These are phyloP conservation scores for Pomatorhinus ruficollis DNA, from an alignment of 2,113 vertebrate genomes.

Conservation along the genomic window DNA sequence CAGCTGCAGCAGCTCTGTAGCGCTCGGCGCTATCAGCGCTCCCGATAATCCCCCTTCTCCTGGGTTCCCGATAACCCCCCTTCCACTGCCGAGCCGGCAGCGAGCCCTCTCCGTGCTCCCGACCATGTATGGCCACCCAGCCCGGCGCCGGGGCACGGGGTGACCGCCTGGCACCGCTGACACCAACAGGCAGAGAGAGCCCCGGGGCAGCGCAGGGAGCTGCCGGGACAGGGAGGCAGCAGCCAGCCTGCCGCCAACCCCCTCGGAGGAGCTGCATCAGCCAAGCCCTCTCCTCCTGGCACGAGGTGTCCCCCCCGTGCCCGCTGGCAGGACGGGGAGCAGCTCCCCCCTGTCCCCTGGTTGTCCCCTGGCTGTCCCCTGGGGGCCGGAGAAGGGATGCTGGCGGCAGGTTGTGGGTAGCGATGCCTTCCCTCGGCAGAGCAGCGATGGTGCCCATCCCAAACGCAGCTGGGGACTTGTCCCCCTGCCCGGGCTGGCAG, in stretches of 20 bases:
- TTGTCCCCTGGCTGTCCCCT: not conserved
- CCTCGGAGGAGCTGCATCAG: rapidly evolving
- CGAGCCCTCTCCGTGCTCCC: not conserved
- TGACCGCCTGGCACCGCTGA: not conserved
- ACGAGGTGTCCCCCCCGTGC: not conserved
- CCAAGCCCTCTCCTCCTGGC: not conserved
- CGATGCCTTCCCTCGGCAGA: not conserved
- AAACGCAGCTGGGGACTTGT: rapidly evolving
- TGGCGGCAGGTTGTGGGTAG: not conserved
- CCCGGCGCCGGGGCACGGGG: rapidly evolving
- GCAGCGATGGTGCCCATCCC: not conserved
- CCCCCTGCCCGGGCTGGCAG: not conserved
- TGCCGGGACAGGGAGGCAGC: rapidly evolving
- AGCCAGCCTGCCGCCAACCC: not conserved
- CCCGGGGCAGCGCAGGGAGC: rapidly evolving
- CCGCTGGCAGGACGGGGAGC: not conserved
- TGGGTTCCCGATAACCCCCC: not conserved
- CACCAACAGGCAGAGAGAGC: not conserved
- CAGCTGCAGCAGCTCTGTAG: not conserved
- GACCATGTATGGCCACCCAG: slow-evolving; percentile 24
- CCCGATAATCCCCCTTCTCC: not conserved
- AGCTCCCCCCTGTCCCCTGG: not conserved
- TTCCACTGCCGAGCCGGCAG: not conserved
- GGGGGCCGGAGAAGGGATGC: not conserved
- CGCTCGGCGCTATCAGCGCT: not conserved